Evolutionary conservation across 2,888 invertebrate species (phyloP), one percentile per base, ranked within the genome.

Genomic region (Archaeoteleia sp.): DNA sequence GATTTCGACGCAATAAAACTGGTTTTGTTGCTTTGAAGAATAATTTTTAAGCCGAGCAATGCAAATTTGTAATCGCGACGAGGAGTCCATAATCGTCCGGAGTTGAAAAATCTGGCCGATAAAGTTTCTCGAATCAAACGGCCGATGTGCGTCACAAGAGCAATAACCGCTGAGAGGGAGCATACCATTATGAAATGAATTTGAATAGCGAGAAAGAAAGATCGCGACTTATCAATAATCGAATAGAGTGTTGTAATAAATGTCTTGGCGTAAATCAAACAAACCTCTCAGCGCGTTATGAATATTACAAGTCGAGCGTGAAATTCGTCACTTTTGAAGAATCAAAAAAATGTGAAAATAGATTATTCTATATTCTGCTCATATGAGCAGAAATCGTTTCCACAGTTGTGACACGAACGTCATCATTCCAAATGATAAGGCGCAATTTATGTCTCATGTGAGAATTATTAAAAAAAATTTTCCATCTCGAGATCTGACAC

Each of bases 131-230:
- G 51, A 58, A 53, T 45, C 27, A 15, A n/a, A n/a, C n/a, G n/a
- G n/a, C n/a, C n/a, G n/a, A 39, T 40, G 40, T 65, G 53, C 40
- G 53, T 58, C 57, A 51, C 39, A 45, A 58, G 65, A 66, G 65
- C 65, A 66, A 66, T 66, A 66, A 58, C 63, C 63, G 63, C 55
- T 14, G 25, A 57, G 49, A 40, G 34, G 37, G 23, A n/a, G n/a
- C n/a, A 42, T 45, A 46, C 25, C 37, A 45, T 29, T 46, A 40
- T 20, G 40, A 17, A 20, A 20, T 15, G 23, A 62, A 42, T 54
- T 40, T 40, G 46, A 54, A 54, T 34, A 42, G 45, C 40, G 34
- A 12, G 20, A 9, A 23, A 27, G 14, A 40, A 14, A 32, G 29
- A 42, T 35, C 13, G 14, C 20, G 7, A 23, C 32, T 58, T 46